Evolutionary conservation across 2,113 vertebrate genomes (phyloP), one percentile per base, ranked within the genome.

Genomic region (Salvelinus namaycush): DNA sequence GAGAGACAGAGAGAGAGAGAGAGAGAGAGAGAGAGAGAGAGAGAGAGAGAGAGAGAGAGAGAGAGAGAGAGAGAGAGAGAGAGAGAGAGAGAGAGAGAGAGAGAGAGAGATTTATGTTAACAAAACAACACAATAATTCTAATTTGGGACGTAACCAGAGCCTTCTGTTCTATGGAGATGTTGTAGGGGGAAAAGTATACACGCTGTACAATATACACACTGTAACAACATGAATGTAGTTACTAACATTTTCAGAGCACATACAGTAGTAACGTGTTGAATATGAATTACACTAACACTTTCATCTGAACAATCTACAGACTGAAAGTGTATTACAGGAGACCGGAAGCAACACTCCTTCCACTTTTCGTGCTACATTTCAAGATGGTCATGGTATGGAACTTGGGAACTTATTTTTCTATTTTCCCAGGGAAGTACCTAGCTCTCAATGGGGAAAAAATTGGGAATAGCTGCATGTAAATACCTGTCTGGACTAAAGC

Each of bases 11-110:
- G 13, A 80, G 44, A 49, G 20, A 81, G n/a, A 68, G 31, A 79
- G 77, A 78, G 60, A 80, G 26, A 49, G n/a, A 80, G 18, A 64
- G 31, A 79, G 77, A 78, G 60, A 80, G 11, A 80, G 48, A 12
- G n/a, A 81, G n/a, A 80, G 29, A 49, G n/a, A 80, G 18, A 64
- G 31, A 79, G 77, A 78, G 60, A 49, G n/a, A 81, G n/a, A 80
- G 29, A 49, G n/a, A 80, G 18, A 64, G 31, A 79, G 77, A 78
- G 60, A 80, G 11, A 80, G 29, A 44, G 77, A 78, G 60, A 80
- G 13, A 80, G 44, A 49, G 20, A 81, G n/a, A 68, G 31, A 79
- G 77, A 78, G 60, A 80, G 26, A 49, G n/a, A 80, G 18, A 64
- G 31, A 79, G 77, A 78, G 60, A 80, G 11, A 80, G 48, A 12